Percentiles rank a stretch among this genome's conserved stretches.
Evolutionary conservation across 2,113 vertebrate species (phyloP).

Genomic region (Chlamydotis undulata): DNA sequence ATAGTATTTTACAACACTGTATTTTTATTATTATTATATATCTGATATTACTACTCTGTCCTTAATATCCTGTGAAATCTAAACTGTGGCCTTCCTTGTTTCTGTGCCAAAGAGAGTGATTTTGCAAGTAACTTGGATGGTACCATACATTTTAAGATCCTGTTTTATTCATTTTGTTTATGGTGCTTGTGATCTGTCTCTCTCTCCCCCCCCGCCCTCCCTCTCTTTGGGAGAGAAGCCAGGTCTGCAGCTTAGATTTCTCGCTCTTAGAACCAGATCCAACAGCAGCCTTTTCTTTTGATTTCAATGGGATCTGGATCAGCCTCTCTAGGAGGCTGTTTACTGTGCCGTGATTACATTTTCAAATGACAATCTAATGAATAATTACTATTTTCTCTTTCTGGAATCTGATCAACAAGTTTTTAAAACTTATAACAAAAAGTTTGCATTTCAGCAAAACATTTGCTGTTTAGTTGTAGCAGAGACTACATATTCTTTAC

Average conservation of each 20-base stretch:
- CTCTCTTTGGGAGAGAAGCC: slow-evolving; percentile 41
- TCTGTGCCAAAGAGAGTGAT: slow-evolving; percentile 42
- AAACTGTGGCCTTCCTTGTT: slow-evolving; percentile 31
- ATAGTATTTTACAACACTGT: slow-evolving; percentile 28
- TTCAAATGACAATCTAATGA: slow-evolving; percentile 40
- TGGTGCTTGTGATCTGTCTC: slow-evolving; percentile 45
- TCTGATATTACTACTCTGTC: slow-evolving; percentile 54
- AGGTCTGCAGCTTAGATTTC: slow-evolving; percentile 66
- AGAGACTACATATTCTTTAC: neutral
- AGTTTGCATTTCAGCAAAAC: slow-evolving; percentile 24
- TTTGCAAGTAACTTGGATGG: slow-evolving; percentile 61
- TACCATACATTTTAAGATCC: slow-evolving; percentile 35
- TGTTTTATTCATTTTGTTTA: slow-evolving; percentile 67
- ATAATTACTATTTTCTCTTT: slow-evolving; percentile 29
- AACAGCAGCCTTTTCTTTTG: slow-evolving; percentile 49
- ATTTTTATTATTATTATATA: slow-evolving; percentile 55
- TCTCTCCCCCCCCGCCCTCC: neutral
- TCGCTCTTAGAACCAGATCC: slow-evolving; percentile 59
- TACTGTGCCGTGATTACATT: slow-evolving; percentile 44
- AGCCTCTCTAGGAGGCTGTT: slow-evolving; percentile 32
- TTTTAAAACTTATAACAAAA: slow-evolving; percentile 18
- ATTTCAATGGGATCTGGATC: slow-evolving; percentile 49
- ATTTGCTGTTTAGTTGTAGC: neutral
- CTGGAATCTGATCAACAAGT: slow-evolving; percentile 36
- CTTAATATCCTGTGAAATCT: slow-evolving; percentile 71